phyloP scores from a whole-genome alignment of 2,888 invertebrate genomes.

The Ectemnius cavifrons region DNA sequence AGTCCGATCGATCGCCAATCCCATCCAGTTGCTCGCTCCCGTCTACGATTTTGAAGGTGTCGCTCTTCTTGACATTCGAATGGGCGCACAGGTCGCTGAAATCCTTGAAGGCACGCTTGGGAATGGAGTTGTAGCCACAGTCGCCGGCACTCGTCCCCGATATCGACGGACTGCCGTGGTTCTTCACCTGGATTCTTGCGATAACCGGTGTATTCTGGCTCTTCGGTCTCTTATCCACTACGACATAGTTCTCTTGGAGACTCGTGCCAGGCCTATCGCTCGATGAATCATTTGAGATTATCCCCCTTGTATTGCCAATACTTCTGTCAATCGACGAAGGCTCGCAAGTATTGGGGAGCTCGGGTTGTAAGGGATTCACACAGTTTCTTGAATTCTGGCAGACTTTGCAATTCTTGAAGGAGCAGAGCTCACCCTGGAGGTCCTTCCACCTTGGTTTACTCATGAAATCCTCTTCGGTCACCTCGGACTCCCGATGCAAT shows the following conservation, averaged over 20 bases:
- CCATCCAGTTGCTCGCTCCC: slow-evolving; percentile 62
- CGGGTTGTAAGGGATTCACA: slow-evolving; percentile 35
- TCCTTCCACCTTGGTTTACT: slow-evolving; percentile 70
- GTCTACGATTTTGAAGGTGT: slow-evolving; percentile 71
- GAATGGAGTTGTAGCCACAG: slow-evolving; percentile 68
- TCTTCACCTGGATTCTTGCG: slow-evolving; percentile 48
- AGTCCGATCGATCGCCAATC: slow-evolving; percentile 17
- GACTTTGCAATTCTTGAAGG: slow-evolving; percentile 55
- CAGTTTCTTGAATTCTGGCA: slow-evolving; percentile 58
- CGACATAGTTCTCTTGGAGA: slow-evolving; percentile 70
- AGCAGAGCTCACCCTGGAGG: slow-evolving; percentile 53
- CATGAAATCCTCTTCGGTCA: slow-evolving; percentile 66
- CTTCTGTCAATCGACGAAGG: neutral
- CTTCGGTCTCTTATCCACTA: slow-evolving; percentile 50
- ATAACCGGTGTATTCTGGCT: slow-evolving; percentile 23
- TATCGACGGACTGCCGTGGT: slow-evolving; percentile 18
- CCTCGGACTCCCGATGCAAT: slow-evolving; percentile 48
- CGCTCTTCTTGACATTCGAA: slow-evolving; percentile 72
- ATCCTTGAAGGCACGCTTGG: slow-evolving; percentile 53
- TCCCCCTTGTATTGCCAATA: neutral
- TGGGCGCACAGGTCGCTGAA: slow-evolving; percentile 57
- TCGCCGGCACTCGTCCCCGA: slow-evolving; percentile 53
- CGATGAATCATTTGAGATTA: neutral
- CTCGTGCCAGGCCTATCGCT: slow-evolving; percentile 61
- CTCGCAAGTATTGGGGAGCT: neutral